phyloP scores from a whole-genome alignment of 2,888 invertebrate species.

The Drosophila prostipennis region DNA sequence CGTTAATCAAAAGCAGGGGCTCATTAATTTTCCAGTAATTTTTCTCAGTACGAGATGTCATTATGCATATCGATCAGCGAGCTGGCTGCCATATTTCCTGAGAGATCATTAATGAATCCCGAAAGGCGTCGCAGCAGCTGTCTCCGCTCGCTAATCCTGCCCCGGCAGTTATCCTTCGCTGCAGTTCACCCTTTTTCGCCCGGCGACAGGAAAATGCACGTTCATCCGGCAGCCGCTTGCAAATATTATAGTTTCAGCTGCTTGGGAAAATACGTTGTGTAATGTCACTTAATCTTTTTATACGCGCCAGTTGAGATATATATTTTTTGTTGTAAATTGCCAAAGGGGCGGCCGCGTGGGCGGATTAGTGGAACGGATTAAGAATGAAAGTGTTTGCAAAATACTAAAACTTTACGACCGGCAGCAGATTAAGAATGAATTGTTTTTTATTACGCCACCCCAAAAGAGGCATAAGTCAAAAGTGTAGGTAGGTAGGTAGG shows the following conservation, averaged over 20 bases:
- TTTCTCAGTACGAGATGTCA: not conserved
- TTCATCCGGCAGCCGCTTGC: not conserved
- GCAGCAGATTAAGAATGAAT: constrained; percentile 76
- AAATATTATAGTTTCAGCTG: constrained; percentile 53
- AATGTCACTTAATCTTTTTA: constrained; percentile 68
- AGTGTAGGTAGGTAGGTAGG: constrained; percentile 25
- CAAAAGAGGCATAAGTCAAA: constrained; percentile 58
- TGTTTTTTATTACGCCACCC: constrained; percentile 67
- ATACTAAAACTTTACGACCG: constrained; percentile 59
- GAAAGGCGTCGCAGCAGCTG: constrained; percentile 57
- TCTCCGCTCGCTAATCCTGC: constrained; percentile 30
- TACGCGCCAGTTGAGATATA: constrained; percentile 37
- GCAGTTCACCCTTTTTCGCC: constrained; percentile 58
- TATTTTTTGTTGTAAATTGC: constrained; percentile 40
- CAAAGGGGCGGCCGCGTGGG: constrained; percentile 10
- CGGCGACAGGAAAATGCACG: constrained; percentile 39
- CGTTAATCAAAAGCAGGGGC: not conserved
- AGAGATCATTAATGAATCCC: constrained; percentile 68
- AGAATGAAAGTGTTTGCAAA: constrained; percentile 77
- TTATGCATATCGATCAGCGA: constrained; percentile 1
- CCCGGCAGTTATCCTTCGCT: constrained; percentile 10
- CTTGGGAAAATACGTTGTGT: constrained; percentile 68
- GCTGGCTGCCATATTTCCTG: not conserved
- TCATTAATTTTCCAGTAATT: not conserved
- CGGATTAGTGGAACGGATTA: constrained; percentile 72